A percentile compares a stretch with the other conserved stretches of the same genome.
phyloP scores from a whole-genome alignment of 64 coral and sea anemone genomes.

The Pocillopora damicornis region DNA sequence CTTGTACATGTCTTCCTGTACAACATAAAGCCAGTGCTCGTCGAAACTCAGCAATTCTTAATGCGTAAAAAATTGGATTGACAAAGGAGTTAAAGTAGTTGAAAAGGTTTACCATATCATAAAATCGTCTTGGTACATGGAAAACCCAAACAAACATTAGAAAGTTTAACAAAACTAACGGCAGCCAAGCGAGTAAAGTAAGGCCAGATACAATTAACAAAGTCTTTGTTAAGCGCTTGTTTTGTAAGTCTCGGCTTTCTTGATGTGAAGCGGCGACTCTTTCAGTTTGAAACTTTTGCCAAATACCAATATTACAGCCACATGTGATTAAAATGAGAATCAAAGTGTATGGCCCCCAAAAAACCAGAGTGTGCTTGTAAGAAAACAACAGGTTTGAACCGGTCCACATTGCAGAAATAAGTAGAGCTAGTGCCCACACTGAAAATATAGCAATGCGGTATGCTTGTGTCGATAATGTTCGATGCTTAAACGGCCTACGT shows the following conservation, averaged over 20 bases:
- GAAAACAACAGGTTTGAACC: not conserved
- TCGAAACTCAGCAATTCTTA: not conserved
- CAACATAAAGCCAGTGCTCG: not conserved
- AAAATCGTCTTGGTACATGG: not conserved
- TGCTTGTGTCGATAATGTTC: not conserved
- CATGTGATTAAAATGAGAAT: not conserved
- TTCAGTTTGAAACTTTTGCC: not conserved
- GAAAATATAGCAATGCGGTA: not conserved
- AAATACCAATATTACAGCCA: conserved; percentile 2
- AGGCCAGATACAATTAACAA: not conserved
- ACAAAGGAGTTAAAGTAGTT: not conserved
- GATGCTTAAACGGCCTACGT: not conserved
- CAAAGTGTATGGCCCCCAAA: not conserved
- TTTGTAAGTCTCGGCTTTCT: not conserved
- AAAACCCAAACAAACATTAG: not conserved
- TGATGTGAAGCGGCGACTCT: not conserved
- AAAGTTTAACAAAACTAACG: not conserved
- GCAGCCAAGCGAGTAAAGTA: not conserved
- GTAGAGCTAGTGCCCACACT: not conserved
- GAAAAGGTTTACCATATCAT: not conserved
- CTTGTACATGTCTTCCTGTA: not conserved
- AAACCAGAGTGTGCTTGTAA: not conserved
- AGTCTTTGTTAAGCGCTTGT: not conserved
- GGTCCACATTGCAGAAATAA: not conserved
- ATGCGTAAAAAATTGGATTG: not conserved